Evolutionary conservation across 2,797 vertebrate genomes (phyloP).

Genomic region (Halcyon badia): DNA sequence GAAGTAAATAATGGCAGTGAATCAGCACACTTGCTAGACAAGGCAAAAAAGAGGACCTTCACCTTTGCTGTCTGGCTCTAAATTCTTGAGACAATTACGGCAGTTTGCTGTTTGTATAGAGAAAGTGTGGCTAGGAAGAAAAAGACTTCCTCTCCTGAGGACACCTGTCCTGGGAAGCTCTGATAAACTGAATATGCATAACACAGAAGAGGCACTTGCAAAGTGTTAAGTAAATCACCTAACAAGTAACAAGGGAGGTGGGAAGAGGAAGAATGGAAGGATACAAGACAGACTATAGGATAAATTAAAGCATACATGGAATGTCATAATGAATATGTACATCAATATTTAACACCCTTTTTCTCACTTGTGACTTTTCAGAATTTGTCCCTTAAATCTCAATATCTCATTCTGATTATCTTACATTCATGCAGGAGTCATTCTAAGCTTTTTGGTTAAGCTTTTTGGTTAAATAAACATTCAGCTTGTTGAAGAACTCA

Average conservation of each 20-base stretch:
- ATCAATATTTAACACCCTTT: neutral
- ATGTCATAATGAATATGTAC: neutral
- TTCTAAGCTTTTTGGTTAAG: neutral
- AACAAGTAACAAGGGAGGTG: slow-evolving; percentile 54
- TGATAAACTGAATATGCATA: slow-evolving; percentile 60
- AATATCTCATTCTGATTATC: neutral
- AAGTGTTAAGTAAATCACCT: slow-evolving; percentile 67
- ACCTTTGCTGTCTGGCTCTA: neutral
- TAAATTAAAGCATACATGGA: slow-evolving; percentile 15
- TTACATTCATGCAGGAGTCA: neutral
- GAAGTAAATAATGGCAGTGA: neutral
- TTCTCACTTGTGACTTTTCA: neutral
- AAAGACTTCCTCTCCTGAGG: slow-evolving; percentile 49
- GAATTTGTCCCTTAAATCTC: neutral
- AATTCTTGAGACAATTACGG: slow-evolving; percentile 50
- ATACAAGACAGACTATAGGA: slow-evolving; percentile 3
- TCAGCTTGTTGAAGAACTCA: neutral
- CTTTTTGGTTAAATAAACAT: neutral
- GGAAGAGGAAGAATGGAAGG: slow-evolving; percentile 47
- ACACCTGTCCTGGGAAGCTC: slow-evolving; percentile 53
- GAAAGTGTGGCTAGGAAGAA: slow-evolving; percentile 15
- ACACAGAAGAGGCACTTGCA: slow-evolving; percentile 31
- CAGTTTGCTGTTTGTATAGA: slow-evolving; percentile 36
- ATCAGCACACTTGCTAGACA: slow-evolving; percentile 27
- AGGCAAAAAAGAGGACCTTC: neutral